Conservation (phyloP, 2,113 vertebrate genomes). For the Salvelinus sp. region DNA sequence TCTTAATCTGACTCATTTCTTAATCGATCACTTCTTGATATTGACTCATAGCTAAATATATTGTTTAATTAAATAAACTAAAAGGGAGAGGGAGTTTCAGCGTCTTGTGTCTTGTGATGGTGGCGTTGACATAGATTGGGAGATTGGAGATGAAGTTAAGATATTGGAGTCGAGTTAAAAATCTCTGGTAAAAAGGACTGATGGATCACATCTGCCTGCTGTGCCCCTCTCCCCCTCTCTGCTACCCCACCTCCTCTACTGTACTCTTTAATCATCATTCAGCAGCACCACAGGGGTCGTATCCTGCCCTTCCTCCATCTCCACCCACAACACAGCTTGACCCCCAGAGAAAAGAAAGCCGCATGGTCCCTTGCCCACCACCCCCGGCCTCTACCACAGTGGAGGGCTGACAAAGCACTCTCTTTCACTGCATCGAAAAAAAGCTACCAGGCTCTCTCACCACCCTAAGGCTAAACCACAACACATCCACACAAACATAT, state of each 20-base stretch:
- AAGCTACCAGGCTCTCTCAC: conserved; percentile 19
- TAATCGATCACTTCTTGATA: no score
- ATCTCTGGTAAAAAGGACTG: conserved; percentile 13
- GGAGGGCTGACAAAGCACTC: conserved; percentile 62
- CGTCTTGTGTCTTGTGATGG: not conserved
- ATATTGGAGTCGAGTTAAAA: conserved; percentile 20
- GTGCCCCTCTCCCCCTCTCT: conserved; percentile 5
- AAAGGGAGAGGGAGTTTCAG: not conserved
- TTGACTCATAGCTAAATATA: no score
- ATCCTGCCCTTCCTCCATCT: conserved; percentile 47
- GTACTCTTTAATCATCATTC: conserved; percentile 66
- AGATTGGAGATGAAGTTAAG: conserved; percentile 2
- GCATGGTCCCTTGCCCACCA: not conserved
- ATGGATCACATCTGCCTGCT: conserved; percentile 50
- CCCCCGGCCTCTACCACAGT: conserved; percentile 1
- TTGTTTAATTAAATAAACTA: not conserved
- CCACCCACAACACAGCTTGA: conserved; percentile 44
- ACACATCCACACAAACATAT: conserved; percentile 4
- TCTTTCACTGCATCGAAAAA: conserved; percentile 42
- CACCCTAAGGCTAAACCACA: conserved; percentile 21
- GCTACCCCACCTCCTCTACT: conserved; percentile 46
- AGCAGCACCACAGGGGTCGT: conserved; percentile 45
- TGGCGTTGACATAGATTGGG: not conserved
- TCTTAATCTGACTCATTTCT: no score
- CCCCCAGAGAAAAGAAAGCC: conserved; percentile 20